phyloP scores from a whole-genome alignment of 35 echinoderm and acorn worm species.

The Strongylocentrotus purpuratus region DNA sequence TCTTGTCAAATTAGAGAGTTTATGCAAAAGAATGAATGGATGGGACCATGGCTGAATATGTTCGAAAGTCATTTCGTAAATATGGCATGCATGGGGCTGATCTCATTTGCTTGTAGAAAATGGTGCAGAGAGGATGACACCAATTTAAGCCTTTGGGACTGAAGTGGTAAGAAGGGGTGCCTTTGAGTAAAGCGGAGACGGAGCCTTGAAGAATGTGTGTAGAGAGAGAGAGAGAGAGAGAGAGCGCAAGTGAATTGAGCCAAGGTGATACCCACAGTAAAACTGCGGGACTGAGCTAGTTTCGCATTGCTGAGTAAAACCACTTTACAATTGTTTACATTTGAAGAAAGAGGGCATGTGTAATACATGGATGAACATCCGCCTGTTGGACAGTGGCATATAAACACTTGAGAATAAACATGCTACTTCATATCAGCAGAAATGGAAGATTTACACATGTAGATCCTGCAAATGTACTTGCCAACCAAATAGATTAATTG shows the following conservation, averaged over 20 bases:
- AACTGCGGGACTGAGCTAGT: background rate
- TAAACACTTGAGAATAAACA: background rate
- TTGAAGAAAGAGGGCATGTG: background rate
- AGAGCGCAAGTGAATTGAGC: too few relatives aligned
- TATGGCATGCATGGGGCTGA: too few relatives aligned
- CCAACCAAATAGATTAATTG: background rate
- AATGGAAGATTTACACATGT: background rate
- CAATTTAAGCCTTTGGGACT: too few relatives aligned
- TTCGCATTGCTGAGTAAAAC: background rate
- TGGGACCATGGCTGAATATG: background rate
- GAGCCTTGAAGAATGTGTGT: too few relatives aligned
- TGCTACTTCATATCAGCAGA: background rate
- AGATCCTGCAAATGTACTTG: background rate
- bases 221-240: too few relatives aligned
- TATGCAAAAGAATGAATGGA: background rate
- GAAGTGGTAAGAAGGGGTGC: too few relatives aligned
- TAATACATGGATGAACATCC: background rate
- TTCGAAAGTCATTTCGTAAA: background rate
- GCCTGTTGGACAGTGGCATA: background rate
- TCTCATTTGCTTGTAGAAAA: too few relatives aligned
- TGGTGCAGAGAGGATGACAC: too few relatives aligned
- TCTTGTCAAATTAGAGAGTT: background rate
- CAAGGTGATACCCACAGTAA: background rate
- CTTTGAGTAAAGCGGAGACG: too few relatives aligned
- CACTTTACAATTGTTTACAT: background rate